These are phyloP conservation scores for Notolepis coatsorum DNA, from an alignment of 2,797 vertebrate genomes.

Conservation along the genomic window DNA sequence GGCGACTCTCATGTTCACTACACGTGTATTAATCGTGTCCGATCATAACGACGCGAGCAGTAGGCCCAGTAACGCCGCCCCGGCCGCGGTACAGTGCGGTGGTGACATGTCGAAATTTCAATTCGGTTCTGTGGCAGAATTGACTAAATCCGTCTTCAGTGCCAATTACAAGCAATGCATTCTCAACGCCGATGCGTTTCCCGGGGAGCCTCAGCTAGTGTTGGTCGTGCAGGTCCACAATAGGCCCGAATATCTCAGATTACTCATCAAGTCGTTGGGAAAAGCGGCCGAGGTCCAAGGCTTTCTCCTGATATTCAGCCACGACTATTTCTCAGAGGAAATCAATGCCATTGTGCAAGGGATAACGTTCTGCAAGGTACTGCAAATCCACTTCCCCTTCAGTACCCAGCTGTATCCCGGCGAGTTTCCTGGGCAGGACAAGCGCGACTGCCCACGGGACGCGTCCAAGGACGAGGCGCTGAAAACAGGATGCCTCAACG, in stretches of 20 bases:
- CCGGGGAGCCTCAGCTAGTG: constrained; percentile 73
- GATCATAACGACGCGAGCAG: background rate
- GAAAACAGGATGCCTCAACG: constrained; percentile 78
- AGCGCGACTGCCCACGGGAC: constrained; percentile 78
- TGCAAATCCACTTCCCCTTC: constrained; percentile 87
- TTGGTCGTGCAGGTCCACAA: constrained; percentile 84
- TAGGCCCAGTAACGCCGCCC: rapidly evolving
- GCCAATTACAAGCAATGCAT: constrained; percentile 76
- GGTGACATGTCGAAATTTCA: constrained; percentile 53
- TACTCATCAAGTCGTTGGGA: constrained; percentile 80
- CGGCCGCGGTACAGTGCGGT: too few species aligned
- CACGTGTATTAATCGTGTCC: constrained; percentile 43
- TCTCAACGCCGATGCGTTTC: constrained; percentile 72
- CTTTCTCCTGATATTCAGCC: constrained; percentile 83
- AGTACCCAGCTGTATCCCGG: constrained; percentile 82
- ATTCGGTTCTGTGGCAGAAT: constrained; percentile 49
- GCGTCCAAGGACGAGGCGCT: constrained; percentile 69
- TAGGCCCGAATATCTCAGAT: constrained; percentile 77
- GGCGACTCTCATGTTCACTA: constrained; percentile 58
- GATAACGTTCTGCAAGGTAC: constrained; percentile 82
- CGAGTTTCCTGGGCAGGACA: constrained; percentile 82
- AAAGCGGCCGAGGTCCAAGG: constrained; percentile 69
- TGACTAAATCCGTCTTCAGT: constrained; percentile 70
- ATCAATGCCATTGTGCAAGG: constrained; percentile 71
- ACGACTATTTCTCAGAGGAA: constrained; percentile 82